Base-by-base conservation (phyloP, 2,113 vertebrate species). In the Seriola dumerili region DNA sequence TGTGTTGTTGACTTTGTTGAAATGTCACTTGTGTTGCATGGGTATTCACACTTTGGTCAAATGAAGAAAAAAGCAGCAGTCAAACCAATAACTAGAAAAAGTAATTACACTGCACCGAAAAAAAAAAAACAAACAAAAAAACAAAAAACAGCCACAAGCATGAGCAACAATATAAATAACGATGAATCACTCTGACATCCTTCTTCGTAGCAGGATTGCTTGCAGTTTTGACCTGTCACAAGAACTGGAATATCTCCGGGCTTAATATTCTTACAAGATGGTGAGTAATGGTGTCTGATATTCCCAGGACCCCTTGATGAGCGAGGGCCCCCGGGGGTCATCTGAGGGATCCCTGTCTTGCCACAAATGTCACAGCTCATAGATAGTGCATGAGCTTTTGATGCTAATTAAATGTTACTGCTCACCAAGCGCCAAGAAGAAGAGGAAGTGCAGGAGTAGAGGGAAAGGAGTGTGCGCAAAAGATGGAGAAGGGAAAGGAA, bases 291-390 rank as follows among this genome's bases (percentile, higher is more conserved):
- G 72, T 32, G 58, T 90, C 78, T 81, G 79, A 90, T 92, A 81
- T 81, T 89, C 68, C 54, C 70, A 52, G 68, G 73, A 84, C 65
- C 57, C 64, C 50, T 85, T 12, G 5, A 74, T 57, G 72, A 62
- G 44, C 3, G 19, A 78, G 63, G n/a, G 52, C 87, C 40, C 40
- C 40, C 58, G 1, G 11, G 78, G 89, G 88, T 92, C 88, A 75
- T 81, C 75, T 69, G 64, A 87, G 76, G 76, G 72, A 88, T 83
- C 77, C 75, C 64, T 29, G 76, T 80, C 82, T 82, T 58, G 78
- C 67, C 71, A 86, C 72, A 92, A 92, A 93, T 91, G 91, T 90
- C 91, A 92, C 57, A 72, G 81, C 89, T 91, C 91, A 90, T 87
- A 87, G 81, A 83, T 80, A 88, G 71, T 86, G 70, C 82, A 87